Conservation (phyloP, 2,888 invertebrate genomes). For the Druceiella hillmani region DNA sequence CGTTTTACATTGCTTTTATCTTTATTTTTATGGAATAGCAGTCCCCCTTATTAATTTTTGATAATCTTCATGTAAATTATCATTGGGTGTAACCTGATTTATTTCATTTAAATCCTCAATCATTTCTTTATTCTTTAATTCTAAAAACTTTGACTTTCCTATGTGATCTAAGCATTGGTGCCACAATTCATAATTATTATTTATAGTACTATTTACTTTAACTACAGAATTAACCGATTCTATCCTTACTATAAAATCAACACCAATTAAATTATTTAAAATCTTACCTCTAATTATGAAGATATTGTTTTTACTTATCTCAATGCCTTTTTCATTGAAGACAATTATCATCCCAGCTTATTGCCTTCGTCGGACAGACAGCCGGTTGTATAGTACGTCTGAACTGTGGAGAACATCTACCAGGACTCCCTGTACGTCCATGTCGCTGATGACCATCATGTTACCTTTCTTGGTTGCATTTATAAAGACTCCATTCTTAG, state of each 20-base stretch:
- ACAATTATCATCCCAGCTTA: too few relatives aligned
- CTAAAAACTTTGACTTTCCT: conserved; percentile 23
- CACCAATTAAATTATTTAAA: conserved; percentile 14
- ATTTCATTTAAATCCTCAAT: conserved; percentile 14
- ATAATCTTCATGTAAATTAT: conserved; percentile 31
- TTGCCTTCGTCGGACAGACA: too few relatives aligned
- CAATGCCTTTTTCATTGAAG: too few relatives aligned
- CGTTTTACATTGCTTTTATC: conserved; percentile 25
- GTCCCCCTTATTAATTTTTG: conserved; percentile 29
- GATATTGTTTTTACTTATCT: too few relatives aligned
- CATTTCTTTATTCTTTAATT: conserved; percentile 20
- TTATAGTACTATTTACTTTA: conserved; percentile 17
- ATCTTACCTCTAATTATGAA: too few relatives aligned
- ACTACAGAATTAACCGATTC: too few relatives aligned
- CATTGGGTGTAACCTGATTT: conserved; percentile 12
- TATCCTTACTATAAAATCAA: conserved; percentile 13
- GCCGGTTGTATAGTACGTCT: too few relatives aligned
- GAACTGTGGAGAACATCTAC: too few relatives aligned
- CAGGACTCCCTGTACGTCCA: too few relatives aligned
- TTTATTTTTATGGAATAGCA: conserved; percentile 30
- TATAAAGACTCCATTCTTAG: conserved; percentile 27
- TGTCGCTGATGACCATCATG: conserved; percentile 26
- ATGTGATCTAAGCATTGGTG: conserved; percentile 27
- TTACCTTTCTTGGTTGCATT: conserved; percentile 27
- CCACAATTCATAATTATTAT: conserved; percentile 25